These are phyloP conservation scores for Sinhomidia bicolor DNA, from an alignment of 2,888 invertebrate species.

Conservation along the genomic window DNA sequence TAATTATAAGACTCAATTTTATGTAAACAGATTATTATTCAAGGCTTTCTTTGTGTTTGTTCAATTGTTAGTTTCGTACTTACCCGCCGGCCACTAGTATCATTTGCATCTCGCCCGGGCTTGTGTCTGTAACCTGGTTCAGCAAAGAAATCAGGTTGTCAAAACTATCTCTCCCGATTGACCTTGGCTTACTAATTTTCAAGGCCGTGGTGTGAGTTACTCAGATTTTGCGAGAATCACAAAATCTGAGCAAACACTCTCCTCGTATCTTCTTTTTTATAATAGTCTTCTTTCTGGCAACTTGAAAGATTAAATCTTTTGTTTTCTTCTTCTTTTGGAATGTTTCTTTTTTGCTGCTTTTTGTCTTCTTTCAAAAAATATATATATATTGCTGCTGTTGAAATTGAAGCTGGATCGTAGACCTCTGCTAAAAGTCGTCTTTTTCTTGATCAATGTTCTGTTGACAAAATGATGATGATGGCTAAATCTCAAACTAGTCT, in stretches of 20 bases:
- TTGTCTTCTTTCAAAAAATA: background rate
- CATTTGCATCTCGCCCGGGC: conserved; percentile 79
- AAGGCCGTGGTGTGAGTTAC: conserved; percentile 64
- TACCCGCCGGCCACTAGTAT: conserved; percentile 80
- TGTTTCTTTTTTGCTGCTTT: background rate
- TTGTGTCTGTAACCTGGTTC: conserved; percentile 74
- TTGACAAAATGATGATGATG: background rate
- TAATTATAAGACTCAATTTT: too few relatives aligned
- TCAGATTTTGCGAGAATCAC: conserved; percentile 64
- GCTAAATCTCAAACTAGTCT: background rate
- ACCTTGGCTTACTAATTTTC: conserved; percentile 70
- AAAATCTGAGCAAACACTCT: conserved; percentile 71
- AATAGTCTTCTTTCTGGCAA: background rate
- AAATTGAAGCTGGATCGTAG: too few relatives aligned
- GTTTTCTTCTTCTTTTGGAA: too few relatives aligned
- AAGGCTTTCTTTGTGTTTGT: background rate
- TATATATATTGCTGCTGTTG: too few relatives aligned
- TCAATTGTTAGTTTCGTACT: conserved; percentile 63
- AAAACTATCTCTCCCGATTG: conserved; percentile 74
- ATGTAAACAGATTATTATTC: background rate
- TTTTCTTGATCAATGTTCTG: background rate
- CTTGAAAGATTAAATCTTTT: background rate
- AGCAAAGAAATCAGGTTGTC: conserved; percentile 74
- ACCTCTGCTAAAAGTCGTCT: too few relatives aligned
- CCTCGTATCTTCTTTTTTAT: background rate